Evolutionary conservation across 1,140 invertebrate genomes (phyloP).

Genomic region (Caerostris extrusa): DNA sequence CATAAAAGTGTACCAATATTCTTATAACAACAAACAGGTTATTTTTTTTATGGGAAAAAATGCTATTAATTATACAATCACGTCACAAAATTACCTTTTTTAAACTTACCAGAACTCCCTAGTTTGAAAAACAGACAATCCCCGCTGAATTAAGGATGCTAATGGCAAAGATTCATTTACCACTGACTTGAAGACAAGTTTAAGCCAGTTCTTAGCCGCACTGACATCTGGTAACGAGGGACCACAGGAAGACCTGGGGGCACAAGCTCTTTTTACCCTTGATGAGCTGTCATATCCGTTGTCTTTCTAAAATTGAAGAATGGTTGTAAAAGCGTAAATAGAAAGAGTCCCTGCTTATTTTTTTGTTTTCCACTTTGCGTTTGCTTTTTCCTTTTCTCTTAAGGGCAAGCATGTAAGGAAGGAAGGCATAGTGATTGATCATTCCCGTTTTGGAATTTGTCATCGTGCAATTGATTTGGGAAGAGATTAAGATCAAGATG

Average conservation of each 20-base stretch:
- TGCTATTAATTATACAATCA: background rate
- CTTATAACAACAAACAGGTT: background rate
- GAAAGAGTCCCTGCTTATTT: background rate
- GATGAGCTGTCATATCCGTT: conserved; percentile 58
- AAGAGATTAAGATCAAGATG: background rate
- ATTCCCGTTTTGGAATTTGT: background rate
- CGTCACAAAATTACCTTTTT: background rate
- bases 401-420: background rate
- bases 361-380: background rate
- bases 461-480: background rate
- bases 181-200: conserved; percentile 1
- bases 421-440: background rate
- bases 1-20: background rate
- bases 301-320: conserved; percentile 63
- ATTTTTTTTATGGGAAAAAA: background rate
- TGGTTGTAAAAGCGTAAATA: conserved; percentile 57
- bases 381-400: background rate
- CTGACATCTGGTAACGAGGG: conserved; percentile 48
- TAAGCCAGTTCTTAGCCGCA: background rate
- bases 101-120: background rate
- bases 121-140: background rate
- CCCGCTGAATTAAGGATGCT: background rate
- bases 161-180: conserved; percentile 22
- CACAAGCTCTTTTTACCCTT: background rate
- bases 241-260: conserved; percentile 12